Evolutionary conservation across 30 jellyfish, hydroid and myxozoan species (phyloP).

Genomic region (Pelagia noctiluca): DNA sequence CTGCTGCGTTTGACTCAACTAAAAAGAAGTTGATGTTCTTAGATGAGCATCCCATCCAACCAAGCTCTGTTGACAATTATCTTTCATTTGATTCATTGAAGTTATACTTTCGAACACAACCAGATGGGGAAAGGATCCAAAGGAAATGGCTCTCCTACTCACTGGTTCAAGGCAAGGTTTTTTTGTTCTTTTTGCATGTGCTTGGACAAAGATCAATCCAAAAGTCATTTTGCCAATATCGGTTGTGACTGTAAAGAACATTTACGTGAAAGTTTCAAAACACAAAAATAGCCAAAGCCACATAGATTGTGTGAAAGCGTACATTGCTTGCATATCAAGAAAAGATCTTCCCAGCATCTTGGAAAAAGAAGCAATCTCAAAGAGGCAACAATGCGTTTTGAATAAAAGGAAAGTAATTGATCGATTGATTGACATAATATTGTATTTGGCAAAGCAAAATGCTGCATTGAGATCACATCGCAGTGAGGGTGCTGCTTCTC

Average conservation of each 20-base stretch:
- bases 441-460: conserved; percentile 40
- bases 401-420: conserved; percentile 21
- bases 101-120: conserved; percentile 24
- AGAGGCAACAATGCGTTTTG: background rate
- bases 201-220: background rate
- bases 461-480: conserved; percentile 16
- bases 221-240: conserved; percentile 6
- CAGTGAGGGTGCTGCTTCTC: conserved; percentile 9
- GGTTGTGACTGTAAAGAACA: conserved; percentile 8
- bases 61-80: background rate
- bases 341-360: conserved; percentile 9
- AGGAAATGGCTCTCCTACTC: conserved; percentile 17
- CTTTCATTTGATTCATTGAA: background rate
- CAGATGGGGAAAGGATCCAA: conserved; percentile 11
- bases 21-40: background rate
- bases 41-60: conserved; percentile 13
- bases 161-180: background rate
- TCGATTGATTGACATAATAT: conserved; percentile 20
- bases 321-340: conserved; percentile 13
- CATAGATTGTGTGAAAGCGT: conserved; percentile 23
- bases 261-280: conserved; percentile 17
- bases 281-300: conserved; percentile 19
- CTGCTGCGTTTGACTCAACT: background rate
- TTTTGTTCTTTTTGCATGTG: conserved; percentile 7
- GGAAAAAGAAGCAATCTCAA: conserved; percentile 19